phyloP scores from a whole-genome alignment of 2,797 vertebrate species.

The Tiaroga cobitis region DNA sequence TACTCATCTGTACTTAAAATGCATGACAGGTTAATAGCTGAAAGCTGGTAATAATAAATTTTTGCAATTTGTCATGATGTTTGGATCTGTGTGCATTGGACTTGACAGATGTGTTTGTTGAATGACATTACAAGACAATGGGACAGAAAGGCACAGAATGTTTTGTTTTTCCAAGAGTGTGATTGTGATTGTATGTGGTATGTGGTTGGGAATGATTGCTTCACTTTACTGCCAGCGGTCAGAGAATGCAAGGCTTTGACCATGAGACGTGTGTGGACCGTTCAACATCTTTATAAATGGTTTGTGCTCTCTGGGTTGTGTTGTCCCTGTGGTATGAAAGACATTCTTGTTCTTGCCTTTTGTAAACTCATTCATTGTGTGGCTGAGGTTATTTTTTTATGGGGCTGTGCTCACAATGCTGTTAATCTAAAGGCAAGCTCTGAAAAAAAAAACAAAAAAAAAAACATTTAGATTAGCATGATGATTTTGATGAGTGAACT shows the following conservation, averaged over 20 bases:
- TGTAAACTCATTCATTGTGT: constrained; percentile 56
- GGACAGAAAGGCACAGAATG: constrained; percentile 33
- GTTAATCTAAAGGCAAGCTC: constrained; percentile 2
- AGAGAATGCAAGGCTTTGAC: constrained; percentile 56
- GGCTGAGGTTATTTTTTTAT: constrained; percentile 40
- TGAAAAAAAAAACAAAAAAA: neutral
- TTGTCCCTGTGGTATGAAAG: constrained; percentile 58
- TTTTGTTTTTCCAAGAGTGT: constrained; percentile 32
- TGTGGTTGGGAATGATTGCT: constrained; percentile 28
- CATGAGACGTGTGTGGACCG: constrained; percentile 41
- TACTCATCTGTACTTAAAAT: neutral
- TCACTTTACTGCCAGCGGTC: constrained; percentile 39
- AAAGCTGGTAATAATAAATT: constrained; percentile 18
- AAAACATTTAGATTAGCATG: neutral
- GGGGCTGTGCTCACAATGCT: neutral
- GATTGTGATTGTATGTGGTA: constrained; percentile 12
- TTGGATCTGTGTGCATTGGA: constrained; percentile 27
- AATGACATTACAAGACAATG: constrained; percentile 18
- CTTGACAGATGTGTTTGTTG: constrained; percentile 36
- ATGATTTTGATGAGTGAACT: neutral
- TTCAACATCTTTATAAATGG: constrained; percentile 53
- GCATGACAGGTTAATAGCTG: neutral
- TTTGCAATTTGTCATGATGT: constrained; percentile 22
- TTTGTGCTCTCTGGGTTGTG: constrained; percentile 52
- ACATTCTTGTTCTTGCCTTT: constrained; percentile 55